Evolutionary conservation across 1,140 invertebrate species (phyloP).

Genomic region (Chlorops oryzae): DNA sequence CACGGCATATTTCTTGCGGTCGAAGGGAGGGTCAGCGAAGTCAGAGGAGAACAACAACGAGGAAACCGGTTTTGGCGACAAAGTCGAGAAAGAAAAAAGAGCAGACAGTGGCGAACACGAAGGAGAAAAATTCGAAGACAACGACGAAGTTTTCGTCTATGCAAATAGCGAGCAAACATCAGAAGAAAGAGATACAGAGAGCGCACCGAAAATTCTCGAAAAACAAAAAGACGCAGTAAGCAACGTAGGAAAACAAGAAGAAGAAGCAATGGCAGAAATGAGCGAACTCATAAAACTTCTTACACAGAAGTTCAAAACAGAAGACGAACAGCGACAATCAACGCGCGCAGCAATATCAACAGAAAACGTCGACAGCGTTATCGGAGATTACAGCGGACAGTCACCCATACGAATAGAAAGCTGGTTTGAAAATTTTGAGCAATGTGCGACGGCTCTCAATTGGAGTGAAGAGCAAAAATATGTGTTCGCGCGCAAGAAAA

Average conservation of each 20-base stretch:
- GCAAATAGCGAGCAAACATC: not conserved
- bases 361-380: not conserved
- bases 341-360: not conserved
- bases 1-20: not conserved
- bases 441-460: not conserved
- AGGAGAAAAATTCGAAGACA: not conserved
- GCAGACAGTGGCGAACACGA: not conserved
- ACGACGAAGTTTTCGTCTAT: not conserved
- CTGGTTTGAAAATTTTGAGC: conserved; percentile 5
- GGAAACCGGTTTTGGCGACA: not conserved
- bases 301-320: not conserved
- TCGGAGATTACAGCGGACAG: not conserved
- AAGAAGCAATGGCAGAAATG: not conserved
- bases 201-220: not conserved
- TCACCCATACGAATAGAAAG: not conserved
- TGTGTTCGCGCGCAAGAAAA: conserved; percentile 1
- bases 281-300: not conserved
- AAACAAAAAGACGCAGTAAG: not conserved
- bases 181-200: not conserved
- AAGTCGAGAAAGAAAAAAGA: too few relatives aligned
- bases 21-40: not conserved
- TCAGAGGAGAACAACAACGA: not conserved
- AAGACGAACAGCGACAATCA: not conserved
- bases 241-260: not conserved
- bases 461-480: conserved; percentile 1